A percentile compares a stretch with the other conserved stretches of the same genome.
phyloP scores from a whole-genome alignment of 2,888 invertebrate genomes.

The Ceratothoa steindachneri region DNA sequence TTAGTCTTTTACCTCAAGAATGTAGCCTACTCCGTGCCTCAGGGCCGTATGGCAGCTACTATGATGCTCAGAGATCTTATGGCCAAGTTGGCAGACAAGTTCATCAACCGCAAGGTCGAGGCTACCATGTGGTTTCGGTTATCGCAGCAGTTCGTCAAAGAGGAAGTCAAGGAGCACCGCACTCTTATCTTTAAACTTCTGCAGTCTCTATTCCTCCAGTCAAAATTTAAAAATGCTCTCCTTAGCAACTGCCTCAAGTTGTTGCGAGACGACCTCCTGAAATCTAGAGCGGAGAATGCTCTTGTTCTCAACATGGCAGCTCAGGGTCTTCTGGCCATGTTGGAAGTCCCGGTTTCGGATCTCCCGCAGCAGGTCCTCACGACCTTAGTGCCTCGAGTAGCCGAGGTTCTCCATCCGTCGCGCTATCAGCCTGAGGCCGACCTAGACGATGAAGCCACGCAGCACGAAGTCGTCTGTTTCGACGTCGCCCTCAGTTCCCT shows the following conservation, averaged over 20 bases:
- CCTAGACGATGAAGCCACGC: neutral
- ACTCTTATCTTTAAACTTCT: conserved; percentile 22
- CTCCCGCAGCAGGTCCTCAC: conserved; percentile 20
- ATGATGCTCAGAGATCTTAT: conserved; percentile 33
- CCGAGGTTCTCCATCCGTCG: conserved; percentile 20
- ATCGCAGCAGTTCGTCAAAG: conserved; percentile 30
- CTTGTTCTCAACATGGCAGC: conserved; percentile 23
- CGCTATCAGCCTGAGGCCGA: conserved; percentile 9
- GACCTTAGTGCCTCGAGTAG: conserved; percentile 21
- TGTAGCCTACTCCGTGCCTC: conserved; percentile 18
- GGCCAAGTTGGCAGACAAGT: conserved; percentile 23
- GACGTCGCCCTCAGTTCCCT: conserved; percentile 22
- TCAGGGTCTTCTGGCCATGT: conserved; percentile 23
- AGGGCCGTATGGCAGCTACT: conserved; percentile 28
- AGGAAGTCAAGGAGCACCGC: conserved; percentile 23
- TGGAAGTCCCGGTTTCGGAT: conserved; percentile 20
- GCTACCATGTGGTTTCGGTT: conserved; percentile 25
- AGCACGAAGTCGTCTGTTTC: conserved; percentile 1
- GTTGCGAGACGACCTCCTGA: conserved; percentile 2
- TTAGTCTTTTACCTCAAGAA: conserved; percentile 36
- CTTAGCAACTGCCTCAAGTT: conserved; percentile 29
- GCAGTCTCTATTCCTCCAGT: conserved; percentile 24
- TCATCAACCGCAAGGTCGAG: conserved; percentile 18
- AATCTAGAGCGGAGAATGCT: conserved; percentile 8
- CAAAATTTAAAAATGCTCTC: conserved; percentile 19